phyloP scores from a whole-genome alignment of 2,113 vertebrate species.

The Cyanoramphus novaezelandiae region DNA sequence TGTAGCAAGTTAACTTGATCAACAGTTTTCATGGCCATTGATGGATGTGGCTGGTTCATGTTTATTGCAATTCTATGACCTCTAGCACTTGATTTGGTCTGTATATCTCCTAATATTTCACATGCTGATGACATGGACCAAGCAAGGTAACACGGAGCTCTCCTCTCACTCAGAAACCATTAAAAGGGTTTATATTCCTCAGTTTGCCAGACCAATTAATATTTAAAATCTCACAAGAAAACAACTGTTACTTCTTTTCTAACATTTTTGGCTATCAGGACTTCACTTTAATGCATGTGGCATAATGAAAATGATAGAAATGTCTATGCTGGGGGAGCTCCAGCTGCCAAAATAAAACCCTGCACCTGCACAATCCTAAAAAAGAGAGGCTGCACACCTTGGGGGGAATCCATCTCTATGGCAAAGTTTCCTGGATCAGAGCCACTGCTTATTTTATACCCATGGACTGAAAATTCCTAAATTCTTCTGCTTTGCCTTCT shows the following conservation, averaged over 20 bases:
- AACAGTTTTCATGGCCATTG: background rate
- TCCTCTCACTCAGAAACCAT: background rate
- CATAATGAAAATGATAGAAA: background rate
- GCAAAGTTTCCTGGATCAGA: conserved; percentile 40
- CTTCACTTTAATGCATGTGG: background rate
- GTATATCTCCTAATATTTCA: background rate
- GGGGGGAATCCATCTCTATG: background rate
- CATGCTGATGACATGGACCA: background rate
- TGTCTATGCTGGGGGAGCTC: background rate
- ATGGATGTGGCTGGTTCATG: fast-evolving
- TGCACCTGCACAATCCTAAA: background rate
- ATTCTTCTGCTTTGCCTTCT: conserved; percentile 29
- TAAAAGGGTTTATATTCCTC: background rate
- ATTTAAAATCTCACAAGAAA: background rate
- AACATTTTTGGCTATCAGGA: background rate
- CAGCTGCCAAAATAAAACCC: conserved; percentile 31
- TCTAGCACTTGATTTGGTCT: background rate
- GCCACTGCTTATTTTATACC: conserved; percentile 44
- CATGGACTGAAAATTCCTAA: conserved; percentile 25
- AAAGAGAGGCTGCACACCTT: background rate
- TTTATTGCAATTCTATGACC: background rate
- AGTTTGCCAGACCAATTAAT: background rate
- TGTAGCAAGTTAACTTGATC: background rate
- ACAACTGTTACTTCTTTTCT: background rate
- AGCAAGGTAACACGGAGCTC: background rate